Evolutionary conservation across 2,113 vertebrate genomes (phyloP).

Genomic region (Rallus limicola): DNA sequence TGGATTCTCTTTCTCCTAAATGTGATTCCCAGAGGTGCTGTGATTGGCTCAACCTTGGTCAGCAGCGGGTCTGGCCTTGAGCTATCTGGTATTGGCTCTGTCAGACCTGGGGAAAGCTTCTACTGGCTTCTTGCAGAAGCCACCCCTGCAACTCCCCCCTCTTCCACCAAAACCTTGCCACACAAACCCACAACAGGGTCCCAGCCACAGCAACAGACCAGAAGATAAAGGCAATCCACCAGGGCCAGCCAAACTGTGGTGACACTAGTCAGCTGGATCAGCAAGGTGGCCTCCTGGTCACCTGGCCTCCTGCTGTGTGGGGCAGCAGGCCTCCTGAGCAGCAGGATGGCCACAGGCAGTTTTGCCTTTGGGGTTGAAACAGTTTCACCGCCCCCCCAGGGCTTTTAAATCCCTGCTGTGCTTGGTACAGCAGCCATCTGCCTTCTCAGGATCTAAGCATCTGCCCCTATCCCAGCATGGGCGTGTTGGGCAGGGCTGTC

Average conservation of each 20-base stretch:
- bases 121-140: no score
- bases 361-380: background rate
- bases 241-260: background rate
- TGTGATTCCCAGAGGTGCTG: no score
- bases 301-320: background rate
- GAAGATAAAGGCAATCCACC: accelerated
- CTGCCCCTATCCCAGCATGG: background rate
- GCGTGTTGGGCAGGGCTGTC: background rate
- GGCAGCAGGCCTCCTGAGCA: background rate
- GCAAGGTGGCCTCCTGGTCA: accelerated
- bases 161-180: no score
- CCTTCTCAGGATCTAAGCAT: background rate
- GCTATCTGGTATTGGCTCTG: no score
- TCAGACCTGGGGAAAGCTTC: no score
- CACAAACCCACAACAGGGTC: background rate
- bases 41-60: no score
- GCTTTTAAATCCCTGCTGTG: background rate
- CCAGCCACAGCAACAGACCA: background rate
- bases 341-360: background rate
- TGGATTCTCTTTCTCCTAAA: no score
- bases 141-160: no score
- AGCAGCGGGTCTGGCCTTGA: no score
- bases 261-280: background rate
- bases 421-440: background rate
- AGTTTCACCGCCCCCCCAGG: background rate